phyloP scores from a whole-genome alignment of 2,797 vertebrate species.

The Phalloptychus januarius region DNA sequence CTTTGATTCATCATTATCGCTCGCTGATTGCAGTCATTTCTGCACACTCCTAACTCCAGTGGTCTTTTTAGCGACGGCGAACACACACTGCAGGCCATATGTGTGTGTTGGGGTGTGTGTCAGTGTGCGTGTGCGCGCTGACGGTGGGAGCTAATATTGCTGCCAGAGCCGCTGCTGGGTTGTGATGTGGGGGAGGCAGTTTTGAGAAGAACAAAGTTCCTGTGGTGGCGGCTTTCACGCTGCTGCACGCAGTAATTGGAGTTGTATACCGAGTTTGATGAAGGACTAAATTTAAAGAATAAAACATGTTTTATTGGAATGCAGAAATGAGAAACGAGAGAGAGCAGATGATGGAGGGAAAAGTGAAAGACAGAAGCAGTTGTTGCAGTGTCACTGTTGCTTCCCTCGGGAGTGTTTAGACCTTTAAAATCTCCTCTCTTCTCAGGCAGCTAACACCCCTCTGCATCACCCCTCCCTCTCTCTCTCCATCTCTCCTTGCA shows the following conservation, averaged over 20 bases:
- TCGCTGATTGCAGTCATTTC: conserved; percentile 67
- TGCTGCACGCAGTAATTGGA: conserved; percentile 19
- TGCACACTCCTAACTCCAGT: conserved; percentile 39
- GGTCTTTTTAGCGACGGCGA: conserved; percentile 19
- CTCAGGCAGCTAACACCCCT: conserved; percentile 44
- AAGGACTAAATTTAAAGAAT: conserved; percentile 11
- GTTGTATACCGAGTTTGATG: conserved; percentile 17
- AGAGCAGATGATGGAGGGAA: background rate
- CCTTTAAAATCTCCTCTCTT: conserved; percentile 66
- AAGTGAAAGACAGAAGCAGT: conserved; percentile 17
- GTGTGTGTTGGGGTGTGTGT: conserved; percentile 20
- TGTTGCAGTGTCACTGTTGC: conserved; percentile 56
- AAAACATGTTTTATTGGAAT: background rate
- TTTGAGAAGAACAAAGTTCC: conserved; percentile 19
- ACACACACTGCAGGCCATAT: background rate
- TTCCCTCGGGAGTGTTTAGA: conserved; percentile 65
- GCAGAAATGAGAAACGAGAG: background rate
- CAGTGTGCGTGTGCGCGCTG: background rate
- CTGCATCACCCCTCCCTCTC: conserved; percentile 2
- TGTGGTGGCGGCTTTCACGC: conserved; percentile 17
- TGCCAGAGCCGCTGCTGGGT: conserved; percentile 1
- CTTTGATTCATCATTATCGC: conserved; percentile 62
- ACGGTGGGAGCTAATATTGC: conserved; percentile 13
- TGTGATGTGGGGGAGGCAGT: background rate
- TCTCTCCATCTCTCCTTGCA: conserved; percentile 1